These are phyloP conservation scores for Pristionchus maxplancki DNA, from an alignment of 2,888 invertebrate species.

Conservation along the genomic window DNA sequence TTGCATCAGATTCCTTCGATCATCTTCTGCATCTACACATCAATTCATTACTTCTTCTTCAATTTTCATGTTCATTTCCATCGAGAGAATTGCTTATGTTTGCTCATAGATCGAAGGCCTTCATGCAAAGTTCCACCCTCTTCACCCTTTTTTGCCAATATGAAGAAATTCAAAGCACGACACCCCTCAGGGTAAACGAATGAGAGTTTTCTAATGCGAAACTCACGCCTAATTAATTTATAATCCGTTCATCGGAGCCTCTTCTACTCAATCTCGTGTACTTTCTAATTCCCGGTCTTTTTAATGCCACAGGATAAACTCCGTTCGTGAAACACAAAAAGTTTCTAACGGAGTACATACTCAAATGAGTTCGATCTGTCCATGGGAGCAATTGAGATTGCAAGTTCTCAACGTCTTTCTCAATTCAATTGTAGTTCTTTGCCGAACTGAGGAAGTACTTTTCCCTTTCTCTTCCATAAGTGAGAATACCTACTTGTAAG, in stretches of 20 bases:
- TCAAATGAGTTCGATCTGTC: background rate
- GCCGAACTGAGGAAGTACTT: background rate
- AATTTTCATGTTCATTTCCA: background rate
- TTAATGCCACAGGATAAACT: background rate
- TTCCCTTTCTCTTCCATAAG: slow-evolving; percentile 6
- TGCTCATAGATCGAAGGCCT: background rate
- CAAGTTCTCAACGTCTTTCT: background rate
- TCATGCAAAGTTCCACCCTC: slow-evolving; percentile 20
- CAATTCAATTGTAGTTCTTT: slow-evolving; percentile 13
- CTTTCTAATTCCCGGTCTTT: no score
- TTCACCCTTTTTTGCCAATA: slow-evolving; percentile 33
- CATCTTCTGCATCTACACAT: background rate
- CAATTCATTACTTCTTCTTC: background rate
- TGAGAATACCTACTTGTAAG: slow-evolving; percentile 30
- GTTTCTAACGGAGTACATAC: slow-evolving; percentile 39
- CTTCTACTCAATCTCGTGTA: no score
- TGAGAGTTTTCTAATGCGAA: no score
- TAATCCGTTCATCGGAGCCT: no score
- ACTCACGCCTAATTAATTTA: no score
- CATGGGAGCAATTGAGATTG: slow-evolving; percentile 7
- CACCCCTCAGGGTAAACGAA: no score
- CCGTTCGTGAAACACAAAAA: slow-evolving; percentile 7
- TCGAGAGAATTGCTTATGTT: background rate
- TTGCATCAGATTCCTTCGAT: background rate
- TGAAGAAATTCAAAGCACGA: background rate